Conservation (phyloP, 2,113 vertebrate species). For the Mustelus asterias region DNA sequence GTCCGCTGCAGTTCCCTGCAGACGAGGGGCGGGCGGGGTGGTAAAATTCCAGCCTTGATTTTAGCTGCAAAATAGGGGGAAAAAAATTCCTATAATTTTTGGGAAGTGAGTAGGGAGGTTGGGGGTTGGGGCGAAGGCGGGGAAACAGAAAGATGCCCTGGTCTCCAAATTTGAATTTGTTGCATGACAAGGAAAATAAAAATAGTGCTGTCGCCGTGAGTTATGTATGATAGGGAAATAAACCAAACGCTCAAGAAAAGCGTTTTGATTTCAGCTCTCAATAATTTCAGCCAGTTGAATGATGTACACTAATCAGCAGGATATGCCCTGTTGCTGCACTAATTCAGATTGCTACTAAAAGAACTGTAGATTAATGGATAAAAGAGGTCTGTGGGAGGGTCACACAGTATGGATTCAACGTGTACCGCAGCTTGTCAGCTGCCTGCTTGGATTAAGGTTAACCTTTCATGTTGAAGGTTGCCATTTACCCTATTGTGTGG, state of each 20-base stretch:
- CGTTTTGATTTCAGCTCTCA: constrained; percentile 64
- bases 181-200: constrained; percentile 59
- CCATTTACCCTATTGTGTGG: constrained; percentile 88
- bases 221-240: constrained; percentile 60
- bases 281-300: constrained; percentile 51
- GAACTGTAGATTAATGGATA: constrained; percentile 99
- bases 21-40: too few species aligned
- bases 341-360: constrained; percentile 85
- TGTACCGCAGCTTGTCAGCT: constrained; percentile 90
- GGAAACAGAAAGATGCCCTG: constrained; percentile 26
- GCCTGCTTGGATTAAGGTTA: constrained; percentile 94
- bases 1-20: too few species aligned
- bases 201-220: constrained; percentile 53
- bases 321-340: constrained; percentile 80
- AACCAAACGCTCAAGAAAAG: constrained; percentile 67
- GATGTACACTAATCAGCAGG: constrained; percentile 86
- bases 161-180: constrained; percentile 59
- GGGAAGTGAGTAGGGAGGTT: not conserved
- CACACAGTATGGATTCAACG: constrained; percentile 79
- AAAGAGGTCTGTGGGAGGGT: constrained; percentile 86
- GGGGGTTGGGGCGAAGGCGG: not conserved
- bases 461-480: constrained; percentile 90
- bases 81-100: not conserved
- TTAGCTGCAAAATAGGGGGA: not conserved
- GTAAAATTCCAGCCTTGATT: not conserved